Evolutionary conservation across 1,140 invertebrate genomes (phyloP), one percentile per base, ranked within the genome.

Genomic region (Heterodera carotae): DNA sequence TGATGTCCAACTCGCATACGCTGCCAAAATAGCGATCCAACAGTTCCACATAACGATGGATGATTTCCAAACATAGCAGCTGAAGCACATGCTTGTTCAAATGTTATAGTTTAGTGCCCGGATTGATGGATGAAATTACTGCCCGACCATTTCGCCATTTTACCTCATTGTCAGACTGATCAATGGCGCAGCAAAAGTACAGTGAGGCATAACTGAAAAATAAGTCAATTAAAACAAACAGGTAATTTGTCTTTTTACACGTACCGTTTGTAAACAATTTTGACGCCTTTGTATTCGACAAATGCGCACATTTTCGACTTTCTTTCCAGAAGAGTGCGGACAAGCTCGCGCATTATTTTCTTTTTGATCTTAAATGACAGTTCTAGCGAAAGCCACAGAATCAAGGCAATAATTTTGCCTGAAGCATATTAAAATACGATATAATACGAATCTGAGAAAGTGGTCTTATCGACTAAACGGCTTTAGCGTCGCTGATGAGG

Each of bases 231-330:
- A n/a, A n/a, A n/a, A n/a, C 4, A 4, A 39, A 80, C 84, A 48
- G 43, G 66, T 74, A 53, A 15, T 12, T 25, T n/a, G 2, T 8
- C 5, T 7, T 8, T 12, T 4, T 10, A 27, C 36, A 53, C 69
- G 69, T 89, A 98, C 95, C 96, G 93, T 91, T 99, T 99, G 87
- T 98, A 99, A 64, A 99, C 97, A 86, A 99, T 92, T 91, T 99
- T 99, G 66, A 97, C 91, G 89, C 99, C 96, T 89, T 95, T 95
- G 95, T 96, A 99, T 88, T 99, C 97, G 2, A 99, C 89, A 88
- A 99, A 99, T 82, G 94, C 97, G 84, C 95, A 99, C 96, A 99
- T 98, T 90, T 99, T 99, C n/a, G 97, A 96, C 88, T 99, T 99
- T 62, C 97, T 89, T 0, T 95, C 92, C 27, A 99, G 90, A 81